These are phyloP conservation scores for Turritopsis dohrnii DNA, from an alignment of 30 jellyfish, hydroid and myxozoan species.

Conservation along the genomic window DNA sequence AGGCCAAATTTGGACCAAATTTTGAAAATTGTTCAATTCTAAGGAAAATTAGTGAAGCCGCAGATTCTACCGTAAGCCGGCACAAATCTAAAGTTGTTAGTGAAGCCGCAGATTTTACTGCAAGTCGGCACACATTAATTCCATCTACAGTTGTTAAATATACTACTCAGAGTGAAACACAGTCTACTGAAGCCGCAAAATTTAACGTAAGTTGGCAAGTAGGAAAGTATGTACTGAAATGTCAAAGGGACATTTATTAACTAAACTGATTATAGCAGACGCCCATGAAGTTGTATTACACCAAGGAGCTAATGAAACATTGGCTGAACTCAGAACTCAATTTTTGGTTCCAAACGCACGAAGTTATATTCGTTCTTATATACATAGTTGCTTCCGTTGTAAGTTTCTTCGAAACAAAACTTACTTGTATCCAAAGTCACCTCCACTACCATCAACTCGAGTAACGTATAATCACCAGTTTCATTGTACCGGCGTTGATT, in stretches of 20 bases:
- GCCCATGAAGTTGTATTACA: not conserved
- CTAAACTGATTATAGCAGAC: not conserved
- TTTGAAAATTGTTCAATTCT: too few relatives aligned
- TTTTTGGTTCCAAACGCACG: constrained; percentile 1
- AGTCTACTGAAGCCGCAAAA: not conserved
- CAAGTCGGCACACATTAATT: not conserved
- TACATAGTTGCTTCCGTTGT: constrained; percentile 7
- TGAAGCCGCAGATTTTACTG: too few relatives aligned
- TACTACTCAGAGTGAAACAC: not conserved
- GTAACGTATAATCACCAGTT: too few relatives aligned
- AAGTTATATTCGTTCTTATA: not conserved
- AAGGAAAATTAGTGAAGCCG: too few relatives aligned
- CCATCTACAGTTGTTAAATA: not conserved
- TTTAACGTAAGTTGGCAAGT: not conserved
- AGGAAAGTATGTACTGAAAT: not conserved
- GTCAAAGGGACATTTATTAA: not conserved
- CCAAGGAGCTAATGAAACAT: constrained; percentile 4
- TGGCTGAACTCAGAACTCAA: not conserved
- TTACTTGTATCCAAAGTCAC: not conserved
- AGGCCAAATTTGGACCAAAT: too few relatives aligned
- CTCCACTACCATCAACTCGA: constrained; percentile 9
- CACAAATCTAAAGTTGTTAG: too few relatives aligned
- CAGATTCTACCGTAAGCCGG: too few relatives aligned
- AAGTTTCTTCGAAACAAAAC: constrained; percentile 1
- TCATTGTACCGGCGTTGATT: not conserved